phyloP scores from a whole-genome alignment of 2,113 vertebrate species.

The Condylura cristata region DNA sequence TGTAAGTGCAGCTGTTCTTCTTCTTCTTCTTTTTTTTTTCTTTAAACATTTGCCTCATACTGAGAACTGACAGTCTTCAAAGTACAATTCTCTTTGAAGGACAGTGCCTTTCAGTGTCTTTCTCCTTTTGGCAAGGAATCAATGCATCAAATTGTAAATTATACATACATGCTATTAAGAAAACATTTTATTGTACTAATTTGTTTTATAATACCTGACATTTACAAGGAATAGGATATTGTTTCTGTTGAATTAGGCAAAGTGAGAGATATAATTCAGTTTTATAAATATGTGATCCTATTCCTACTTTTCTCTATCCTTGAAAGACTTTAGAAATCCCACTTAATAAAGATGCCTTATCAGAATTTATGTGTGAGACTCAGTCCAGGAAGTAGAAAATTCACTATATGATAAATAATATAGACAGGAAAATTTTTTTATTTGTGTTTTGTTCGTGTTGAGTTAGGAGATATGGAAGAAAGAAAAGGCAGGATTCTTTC shows the following conservation, averaged over 20 bases:
- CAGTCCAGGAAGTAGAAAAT: neutral
- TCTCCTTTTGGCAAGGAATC: slow-evolving; percentile 50
- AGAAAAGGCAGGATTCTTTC: neutral
- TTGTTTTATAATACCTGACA: neutral
- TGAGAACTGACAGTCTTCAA: slow-evolving; percentile 52
- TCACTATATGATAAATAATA: neutral
- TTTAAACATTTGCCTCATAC: slow-evolving; percentile 33
- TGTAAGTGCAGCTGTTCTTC: neutral
- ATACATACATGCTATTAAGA: neutral
- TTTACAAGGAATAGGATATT: neutral
- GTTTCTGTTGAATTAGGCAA: neutral
- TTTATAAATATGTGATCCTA: neutral
- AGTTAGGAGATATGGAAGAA: neutral
- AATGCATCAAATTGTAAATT: slow-evolving; percentile 47
- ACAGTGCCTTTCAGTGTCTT: neutral
- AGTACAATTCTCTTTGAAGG: neutral
- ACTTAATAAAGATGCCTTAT: neutral
- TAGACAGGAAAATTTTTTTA: neutral
- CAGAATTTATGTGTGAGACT: neutral
- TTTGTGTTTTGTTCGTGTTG: neutral
- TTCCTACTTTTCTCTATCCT: neutral
- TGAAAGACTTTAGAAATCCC: neutral
- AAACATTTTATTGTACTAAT: neutral
- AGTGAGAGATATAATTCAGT: neutral
- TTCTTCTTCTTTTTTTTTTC: neutral